Evolutionary conservation across 1,140 invertebrate genomes (phyloP).

Genomic region (Antheraea pernyi): DNA sequence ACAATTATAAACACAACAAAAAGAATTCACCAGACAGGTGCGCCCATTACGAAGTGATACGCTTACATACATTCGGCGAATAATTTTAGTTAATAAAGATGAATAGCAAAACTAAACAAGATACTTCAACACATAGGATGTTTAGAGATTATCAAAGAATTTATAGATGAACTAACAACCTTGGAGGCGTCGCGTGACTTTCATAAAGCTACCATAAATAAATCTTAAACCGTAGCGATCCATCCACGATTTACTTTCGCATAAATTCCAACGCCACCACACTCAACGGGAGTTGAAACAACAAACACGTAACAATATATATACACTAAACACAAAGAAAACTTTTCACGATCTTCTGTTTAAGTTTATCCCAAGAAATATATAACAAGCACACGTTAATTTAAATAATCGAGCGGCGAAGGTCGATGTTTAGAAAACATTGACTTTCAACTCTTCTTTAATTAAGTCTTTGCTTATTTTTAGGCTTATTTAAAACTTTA

Average conservation of each 20-base stretch:
- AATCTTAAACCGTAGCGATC: background rate
- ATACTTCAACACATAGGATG: too few relatives aligned
- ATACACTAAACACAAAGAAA: background rate
- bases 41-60: too few relatives aligned
- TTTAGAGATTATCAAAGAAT: too few relatives aligned
- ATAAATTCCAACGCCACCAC: background rate
- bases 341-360: background rate
- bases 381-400: background rate
- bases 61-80: too few relatives aligned
- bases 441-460: conserved; percentile 2
- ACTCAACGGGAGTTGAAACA: background rate
- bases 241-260: background rate
- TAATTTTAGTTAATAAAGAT: too few relatives aligned
- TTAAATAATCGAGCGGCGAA: conserved; percentile 4
- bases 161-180: too few relatives aligned
- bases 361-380: background rate
- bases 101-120: too few relatives aligned
- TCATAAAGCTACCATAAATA: too few relatives aligned
- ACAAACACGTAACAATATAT: background rate
- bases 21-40: too few relatives aligned
- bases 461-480: background rate
- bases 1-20: too few relatives aligned
- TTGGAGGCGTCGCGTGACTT: too few relatives aligned
- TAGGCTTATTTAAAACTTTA: background rate
- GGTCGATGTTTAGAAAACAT: background rate